Conservation (phyloP, 2,113 vertebrate species). For the Plectropomus leopardus region DNA sequence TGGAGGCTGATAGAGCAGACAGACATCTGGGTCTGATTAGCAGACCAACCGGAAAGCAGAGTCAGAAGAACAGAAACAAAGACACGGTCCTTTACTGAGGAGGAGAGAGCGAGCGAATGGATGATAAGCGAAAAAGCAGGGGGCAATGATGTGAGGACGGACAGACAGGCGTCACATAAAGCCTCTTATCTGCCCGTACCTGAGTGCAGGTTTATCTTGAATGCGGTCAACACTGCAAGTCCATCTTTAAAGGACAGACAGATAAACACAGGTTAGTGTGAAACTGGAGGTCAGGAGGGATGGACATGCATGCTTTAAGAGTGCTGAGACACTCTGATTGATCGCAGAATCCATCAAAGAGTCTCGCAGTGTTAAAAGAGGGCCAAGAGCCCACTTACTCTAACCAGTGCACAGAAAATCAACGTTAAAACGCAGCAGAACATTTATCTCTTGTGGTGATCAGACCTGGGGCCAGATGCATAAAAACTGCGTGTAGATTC, state of each 20-base stretch:
- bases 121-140: neutral
- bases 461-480: too few relatives aligned
- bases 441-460: neutral
- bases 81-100: conserved; percentile 23
- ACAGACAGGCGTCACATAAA: conserved; percentile 77
- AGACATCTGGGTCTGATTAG: conserved; percentile 47
- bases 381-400: neutral
- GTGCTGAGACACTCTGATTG: neutral
- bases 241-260: conserved; percentile 77
- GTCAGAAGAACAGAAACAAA: conserved; percentile 52
- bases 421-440: neutral
- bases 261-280: conserved; percentile 48
- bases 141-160: conserved; percentile 25
- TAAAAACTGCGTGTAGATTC: too few relatives aligned
- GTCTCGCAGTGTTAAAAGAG: neutral
- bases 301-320: neutral
- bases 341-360: neutral
- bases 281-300: neutral
- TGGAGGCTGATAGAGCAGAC: conserved; percentile 40
- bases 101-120: neutral
- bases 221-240: conserved; percentile 80
- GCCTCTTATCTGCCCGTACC: conserved; percentile 80
- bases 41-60: conserved; percentile 30
- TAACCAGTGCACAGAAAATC: neutral
- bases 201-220: conserved; percentile 81